Evolutionary conservation across 2,888 invertebrate species (phyloP), one percentile per base, ranked within the genome.

Genomic region (Dioctria linearis): DNA sequence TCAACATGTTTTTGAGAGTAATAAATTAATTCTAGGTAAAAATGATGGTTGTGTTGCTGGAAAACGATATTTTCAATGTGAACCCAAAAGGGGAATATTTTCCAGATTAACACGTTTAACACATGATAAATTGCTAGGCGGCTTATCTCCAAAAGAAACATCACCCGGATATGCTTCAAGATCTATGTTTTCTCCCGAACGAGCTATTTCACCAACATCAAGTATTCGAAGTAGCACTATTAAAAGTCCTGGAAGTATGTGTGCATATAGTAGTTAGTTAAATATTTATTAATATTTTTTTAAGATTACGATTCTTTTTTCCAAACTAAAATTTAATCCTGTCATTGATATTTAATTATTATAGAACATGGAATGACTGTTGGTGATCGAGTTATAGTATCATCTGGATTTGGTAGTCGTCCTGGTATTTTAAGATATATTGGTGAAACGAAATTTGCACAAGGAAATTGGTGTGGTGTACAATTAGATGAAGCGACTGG

Each of bases 11-110:
- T 11, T 11, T 13, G 9, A 39, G 9, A 69, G 6, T 54, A 13
- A 65, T 13, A 25, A 63, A 37, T 54, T 49, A 25, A 9, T 89
- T 82, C 87, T 76, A 95, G 98, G 98, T 84, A 98, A 98, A 91
- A 98, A 98, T 88, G 98, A 98, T 89, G 98, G 98, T 42, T 95
- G 96, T 49, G 98, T 98, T 82, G 95, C 95, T 79, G 97, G 97
- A 78, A 93, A 93, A 79, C 93, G 95, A 71, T 98, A 98, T 90
- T 98, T 98, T 90, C 96, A 97, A 88, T 98, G 98, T 87, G 94
- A 96, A 86, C 92, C 95, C 40, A 95, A 95, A 86, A 94, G 95
- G 81, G 98, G 98, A n/a, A 95, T 98, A 25, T 98, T 98, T 89
- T 97, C 96, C 43, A 93, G 95, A 39, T 91, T 98, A 80, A 95